A percentile compares a stretch with the other conserved stretches of the same genome.
These are phyloP conservation scores for Acronicta aceris DNA, from an alignment of 2,888 invertebrate species.

Conservation along the genomic window DNA sequence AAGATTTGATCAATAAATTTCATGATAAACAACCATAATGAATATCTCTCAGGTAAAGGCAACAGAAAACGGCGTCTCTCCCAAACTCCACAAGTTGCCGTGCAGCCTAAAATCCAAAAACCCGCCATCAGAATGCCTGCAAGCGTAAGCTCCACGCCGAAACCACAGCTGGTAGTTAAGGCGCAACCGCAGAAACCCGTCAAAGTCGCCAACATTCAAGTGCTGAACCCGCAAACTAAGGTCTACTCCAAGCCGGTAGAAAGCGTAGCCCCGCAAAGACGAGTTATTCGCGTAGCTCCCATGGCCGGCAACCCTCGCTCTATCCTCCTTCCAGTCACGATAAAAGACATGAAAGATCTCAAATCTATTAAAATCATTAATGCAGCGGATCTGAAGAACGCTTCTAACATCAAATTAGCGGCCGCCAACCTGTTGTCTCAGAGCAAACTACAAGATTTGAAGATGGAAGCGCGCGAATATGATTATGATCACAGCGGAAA, in stretches of 20 bases:
- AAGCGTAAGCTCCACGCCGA: conserved; percentile 61
- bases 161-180: conserved; percentile 83
- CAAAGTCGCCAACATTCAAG: conserved; percentile 83
- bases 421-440: conserved; percentile 86
- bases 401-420: conserved; percentile 87
- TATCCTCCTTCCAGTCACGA: conserved; percentile 92
- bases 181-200: conserved; percentile 83
- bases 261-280: conserved; percentile 79
- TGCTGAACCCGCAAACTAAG: conserved; percentile 80
- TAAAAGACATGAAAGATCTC: conserved; percentile 92
- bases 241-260: conserved; percentile 86
- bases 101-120: conserved; percentile 83
- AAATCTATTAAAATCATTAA: conserved; percentile 93
- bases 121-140: conserved; percentile 75
- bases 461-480: conserved; percentile 77
- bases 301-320: conserved; percentile 90
- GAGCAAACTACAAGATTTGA: conserved; percentile 81
- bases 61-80: conserved; percentile 84
- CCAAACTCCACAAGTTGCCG: conserved; percentile 76
- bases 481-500: conserved; percentile 78
- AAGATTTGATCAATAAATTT: not conserved
- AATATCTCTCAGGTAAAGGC: conserved; percentile 71
- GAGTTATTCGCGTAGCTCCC: conserved; percentile 83
- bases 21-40: conserved; percentile 1
- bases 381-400: conserved; percentile 88